Percentiles rank a stretch among this genome's conserved stretches.
Evolutionary conservation across 2,113 vertebrate species (phyloP).

Genomic region (Chaetorhynchus papuensis): DNA sequence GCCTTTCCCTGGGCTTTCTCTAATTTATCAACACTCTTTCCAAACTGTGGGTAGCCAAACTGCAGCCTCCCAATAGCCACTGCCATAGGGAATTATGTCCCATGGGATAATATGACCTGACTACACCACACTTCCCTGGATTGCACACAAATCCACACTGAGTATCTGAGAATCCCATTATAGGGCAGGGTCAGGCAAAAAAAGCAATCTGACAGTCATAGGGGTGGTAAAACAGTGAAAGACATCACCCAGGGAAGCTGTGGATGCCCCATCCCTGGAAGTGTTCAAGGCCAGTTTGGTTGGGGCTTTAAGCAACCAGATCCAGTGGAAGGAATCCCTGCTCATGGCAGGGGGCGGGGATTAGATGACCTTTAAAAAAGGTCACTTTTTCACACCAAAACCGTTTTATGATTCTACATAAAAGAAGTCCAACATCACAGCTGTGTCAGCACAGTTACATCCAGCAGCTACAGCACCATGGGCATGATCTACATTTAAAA

Average conservation of each 20-base stretch:
- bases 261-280: background rate
- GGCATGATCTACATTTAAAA: background rate
- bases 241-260: background rate
- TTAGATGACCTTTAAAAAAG: background rate
- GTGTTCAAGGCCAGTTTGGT: background rate
- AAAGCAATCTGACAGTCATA: background rate
- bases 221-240: background rate
- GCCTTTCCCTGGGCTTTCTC: background rate
- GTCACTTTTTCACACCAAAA: background rate
- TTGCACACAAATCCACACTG: accelerated
- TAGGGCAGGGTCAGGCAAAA: background rate
- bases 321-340: background rate
- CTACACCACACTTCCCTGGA: background rate
- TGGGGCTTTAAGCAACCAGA: background rate
- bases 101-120: background rate
- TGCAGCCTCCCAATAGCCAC: background rate
- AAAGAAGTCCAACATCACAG: background rate
- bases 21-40: background rate
- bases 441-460: background rate
- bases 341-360: background rate
- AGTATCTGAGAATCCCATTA: background rate
- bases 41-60: background rate
- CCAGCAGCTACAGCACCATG: accelerated
- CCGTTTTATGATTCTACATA: background rate
- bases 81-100: background rate